A percentile compares a stretch with the other conserved stretches of the same genome.
These are phyloP conservation scores for Sebastiscus tertius DNA, from an alignment of 2,797 vertebrate genomes.

Conservation along the genomic window DNA sequence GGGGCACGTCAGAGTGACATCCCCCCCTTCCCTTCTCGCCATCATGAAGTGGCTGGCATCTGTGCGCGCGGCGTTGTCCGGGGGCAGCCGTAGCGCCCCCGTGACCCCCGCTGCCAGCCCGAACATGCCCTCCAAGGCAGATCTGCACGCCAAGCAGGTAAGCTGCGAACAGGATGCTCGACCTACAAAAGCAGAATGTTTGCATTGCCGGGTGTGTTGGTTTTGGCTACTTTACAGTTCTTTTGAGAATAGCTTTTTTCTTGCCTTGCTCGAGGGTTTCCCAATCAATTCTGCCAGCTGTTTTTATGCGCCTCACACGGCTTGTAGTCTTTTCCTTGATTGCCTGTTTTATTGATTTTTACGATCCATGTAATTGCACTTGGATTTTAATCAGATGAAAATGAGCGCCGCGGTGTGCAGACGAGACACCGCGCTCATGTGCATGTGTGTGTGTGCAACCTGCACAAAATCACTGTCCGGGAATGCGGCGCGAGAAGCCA, in stretches of 20 bases:
- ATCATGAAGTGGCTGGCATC: slow-evolving; percentile 81
- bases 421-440: background rate
- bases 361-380: slow-evolving; percentile 27
- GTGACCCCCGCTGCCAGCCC: slow-evolving; percentile 74
- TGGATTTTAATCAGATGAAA: slow-evolving; percentile 35
- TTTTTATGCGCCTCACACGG: background rate
- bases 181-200: background rate
- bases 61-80: slow-evolving; percentile 52
- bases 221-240: background rate
- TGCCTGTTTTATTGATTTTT: slow-evolving; percentile 3
- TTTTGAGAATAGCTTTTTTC: background rate
- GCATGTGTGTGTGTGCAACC: slow-evolving; percentile 26
- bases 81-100: slow-evolving; percentile 74
- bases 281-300: slow-evolving; percentile 11
- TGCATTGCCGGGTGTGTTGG: background rate
- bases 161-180: background rate
- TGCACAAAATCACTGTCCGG: slow-evolving; percentile 40
- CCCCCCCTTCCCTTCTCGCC: background rate
- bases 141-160: slow-evolving; percentile 77
- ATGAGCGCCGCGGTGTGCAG: background rate
- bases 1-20: slow-evolving; percentile 3
- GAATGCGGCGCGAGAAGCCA: slow-evolving; percentile 12
- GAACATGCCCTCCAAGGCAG: slow-evolving; percentile 58
- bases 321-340: background rate
- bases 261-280: slow-evolving; percentile 1